A percentile compares a stretch with the other conserved stretches of the same genome.
Conservation (phyloP, 2,888 invertebrate species). For the Thalpophila matura region DNA sequence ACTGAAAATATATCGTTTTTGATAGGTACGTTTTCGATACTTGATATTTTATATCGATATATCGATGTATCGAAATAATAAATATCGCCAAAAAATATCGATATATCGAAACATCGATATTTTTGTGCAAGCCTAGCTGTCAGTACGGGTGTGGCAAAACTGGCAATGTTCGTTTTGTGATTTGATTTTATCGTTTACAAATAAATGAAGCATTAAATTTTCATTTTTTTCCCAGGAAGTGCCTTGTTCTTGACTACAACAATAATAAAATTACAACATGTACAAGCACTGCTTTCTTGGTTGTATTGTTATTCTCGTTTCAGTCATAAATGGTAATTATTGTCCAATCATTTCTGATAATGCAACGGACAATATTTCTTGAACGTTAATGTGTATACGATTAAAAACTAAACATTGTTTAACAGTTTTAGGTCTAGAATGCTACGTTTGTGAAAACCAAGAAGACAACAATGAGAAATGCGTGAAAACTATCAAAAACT, state of each 20-base stretch:
- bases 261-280: conserved; percentile 37
- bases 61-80: too few species aligned
- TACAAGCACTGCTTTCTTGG: conserved; percentile 30
- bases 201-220: conserved; percentile 12
- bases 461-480: conserved; percentile 98
- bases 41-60: too few species aligned
- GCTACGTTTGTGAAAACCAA: conserved; percentile 98
- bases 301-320: conserved; percentile 41
- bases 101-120: too few species aligned
- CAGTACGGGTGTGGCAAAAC: conserved; percentile 56
- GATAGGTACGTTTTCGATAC: too few species aligned
- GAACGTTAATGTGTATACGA: conserved; percentile 11
- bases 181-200: conserved; percentile 26
- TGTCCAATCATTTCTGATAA: not conserved
- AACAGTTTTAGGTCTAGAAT: conserved; percentile 94
- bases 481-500: conserved; percentile 96
- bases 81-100: too few species aligned
- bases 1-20: too few species aligned
- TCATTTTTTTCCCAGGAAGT: not conserved
- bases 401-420: conserved; percentile 59
- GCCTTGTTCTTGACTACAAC: not conserved
- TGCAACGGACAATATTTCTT: not conserved
- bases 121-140: too few species aligned
- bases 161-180: too few species aligned
- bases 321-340: conserved; percentile 58